Base-by-base conservation (phyloP, 2,888 invertebrate species). In the Clanis bilineata region DNA sequence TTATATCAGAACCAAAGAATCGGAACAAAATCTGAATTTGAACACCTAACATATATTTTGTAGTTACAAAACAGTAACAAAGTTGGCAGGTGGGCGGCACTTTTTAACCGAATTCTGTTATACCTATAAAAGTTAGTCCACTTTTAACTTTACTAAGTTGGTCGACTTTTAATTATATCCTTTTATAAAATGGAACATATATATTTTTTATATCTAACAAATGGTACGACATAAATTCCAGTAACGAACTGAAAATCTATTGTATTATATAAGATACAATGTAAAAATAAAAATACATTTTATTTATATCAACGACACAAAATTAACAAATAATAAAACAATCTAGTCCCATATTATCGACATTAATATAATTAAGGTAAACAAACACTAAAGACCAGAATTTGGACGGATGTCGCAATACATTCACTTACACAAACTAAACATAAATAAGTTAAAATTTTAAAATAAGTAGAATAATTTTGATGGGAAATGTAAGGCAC, bases 331-430 rank as follows among this genome's bases (percentile, higher is more conserved):
- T 51, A 51, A 51, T 51, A 51, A 51, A 51, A 51, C 51, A 51
- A 51, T 51, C 32, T 51, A 28, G 32, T 51, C 18, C 51, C 18
- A 18, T 18, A 44, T 22, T 44, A 22, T 9, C 12, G 44, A 18
- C 32, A 10, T 32, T 10, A 18, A 28, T 28, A 51, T 10, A 41
- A 22, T 23, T 56, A 56, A 38, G 56, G 39, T 56, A 3, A 39
- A 56, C 56, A 39, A 56, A 41, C 12, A 22, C 12, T 23, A 39
- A 61, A 58, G 61, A 58, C 58, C 61, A 61, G 61, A 61, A 18
- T 60, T 60, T 56, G 59, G 59, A 60, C 59, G 59, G 59, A 60
- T 56, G 55, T 38, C 43, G 39, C 45, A 59, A 28, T 56, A 55
- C 39, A 38, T 58, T 44, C 28, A 44, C 21, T 47, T 32, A 55